Evolutionary conservation across 2,797 vertebrate genomes (phyloP).

Genomic region (Dallia pectoralis): DNA sequence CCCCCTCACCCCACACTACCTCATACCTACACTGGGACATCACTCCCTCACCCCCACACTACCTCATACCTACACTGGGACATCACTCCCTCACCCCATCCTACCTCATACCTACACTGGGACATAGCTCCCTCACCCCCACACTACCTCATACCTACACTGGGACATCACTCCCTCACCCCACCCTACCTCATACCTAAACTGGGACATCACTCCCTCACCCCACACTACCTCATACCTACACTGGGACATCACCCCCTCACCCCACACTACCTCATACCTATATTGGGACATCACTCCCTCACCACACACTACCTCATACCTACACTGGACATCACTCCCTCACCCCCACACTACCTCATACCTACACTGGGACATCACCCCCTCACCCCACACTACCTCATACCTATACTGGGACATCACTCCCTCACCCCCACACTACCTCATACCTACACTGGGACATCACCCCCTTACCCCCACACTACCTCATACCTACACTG

Average conservation of each 20-base stretch:
- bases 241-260: conserved; percentile 32
- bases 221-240: conserved; percentile 32
- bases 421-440: conserved; percentile 31
- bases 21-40: conserved; percentile 33
- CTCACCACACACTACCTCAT: conserved; percentile 28
- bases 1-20: conserved; percentile 29
- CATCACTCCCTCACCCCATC: conserved; percentile 35
- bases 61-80: conserved; percentile 30
- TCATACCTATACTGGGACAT: conserved; percentile 33
- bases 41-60: conserved; percentile 31
- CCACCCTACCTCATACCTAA: conserved; percentile 27
- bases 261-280: conserved; percentile 30
- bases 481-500: conserved; percentile 27
- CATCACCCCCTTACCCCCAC: conserved; percentile 36
- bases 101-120: conserved; percentile 30
- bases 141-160: conserved; percentile 26
- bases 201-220: conserved; percentile 29
- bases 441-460: conserved; percentile 30
- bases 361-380: conserved; percentile 35
- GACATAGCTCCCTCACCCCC: conserved; percentile 33
- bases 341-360: conserved; percentile 29
- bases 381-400: conserved; percentile 29
- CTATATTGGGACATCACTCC: conserved; percentile 36
- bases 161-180: conserved; percentile 32
- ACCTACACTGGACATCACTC: conserved; percentile 38